Evolutionary conservation across 1,140 invertebrate species (phyloP).

Genomic region (Spodoptera frugiperda): DNA sequence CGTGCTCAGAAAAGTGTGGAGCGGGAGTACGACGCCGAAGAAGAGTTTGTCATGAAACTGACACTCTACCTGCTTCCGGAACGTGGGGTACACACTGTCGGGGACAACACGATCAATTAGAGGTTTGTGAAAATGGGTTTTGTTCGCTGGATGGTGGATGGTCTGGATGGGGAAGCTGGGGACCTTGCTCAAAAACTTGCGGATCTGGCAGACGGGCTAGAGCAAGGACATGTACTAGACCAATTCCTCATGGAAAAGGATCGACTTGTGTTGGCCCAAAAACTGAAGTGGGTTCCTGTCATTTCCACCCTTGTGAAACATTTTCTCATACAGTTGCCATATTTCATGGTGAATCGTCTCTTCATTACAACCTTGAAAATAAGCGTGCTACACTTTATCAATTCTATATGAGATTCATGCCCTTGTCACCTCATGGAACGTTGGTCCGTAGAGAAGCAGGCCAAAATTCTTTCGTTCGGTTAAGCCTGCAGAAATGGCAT

Average conservation of each 20-base stretch:
- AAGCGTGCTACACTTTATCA: constrained; percentile 74
- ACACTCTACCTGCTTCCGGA: constrained; percentile 50
- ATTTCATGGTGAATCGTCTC: constrained; percentile 74
- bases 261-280: constrained; percentile 65
- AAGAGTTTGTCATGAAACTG: constrained; percentile 69
- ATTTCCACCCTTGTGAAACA: constrained; percentile 72
- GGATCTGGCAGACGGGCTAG: constrained; percentile 72
- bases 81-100: constrained; percentile 77
- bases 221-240: constrained; percentile 74
- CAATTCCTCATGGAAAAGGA: constrained; percentile 69
- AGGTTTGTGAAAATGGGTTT: constrained; percentile 65
- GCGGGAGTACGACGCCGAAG: constrained; percentile 66
- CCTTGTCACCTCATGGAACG: constrained; percentile 74
- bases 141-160: constrained; percentile 76
- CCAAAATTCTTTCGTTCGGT: constrained; percentile 61
- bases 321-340: constrained; percentile 66
- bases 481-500: constrained; percentile 78
- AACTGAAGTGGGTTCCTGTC: constrained; percentile 73
- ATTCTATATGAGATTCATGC: constrained; percentile 75
- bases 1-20: constrained; percentile 77
- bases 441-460: constrained; percentile 65
- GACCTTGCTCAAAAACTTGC: constrained; percentile 75
- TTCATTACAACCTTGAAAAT: constrained; percentile 71
- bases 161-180: constrained; percentile 79
- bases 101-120: constrained; percentile 74